Percentiles rank a stretch among this genome's conserved stretches.
Evolutionary conservation across 2,888 invertebrate genomes (phyloP).

Genomic region (Leptogaster cylindrica): DNA sequence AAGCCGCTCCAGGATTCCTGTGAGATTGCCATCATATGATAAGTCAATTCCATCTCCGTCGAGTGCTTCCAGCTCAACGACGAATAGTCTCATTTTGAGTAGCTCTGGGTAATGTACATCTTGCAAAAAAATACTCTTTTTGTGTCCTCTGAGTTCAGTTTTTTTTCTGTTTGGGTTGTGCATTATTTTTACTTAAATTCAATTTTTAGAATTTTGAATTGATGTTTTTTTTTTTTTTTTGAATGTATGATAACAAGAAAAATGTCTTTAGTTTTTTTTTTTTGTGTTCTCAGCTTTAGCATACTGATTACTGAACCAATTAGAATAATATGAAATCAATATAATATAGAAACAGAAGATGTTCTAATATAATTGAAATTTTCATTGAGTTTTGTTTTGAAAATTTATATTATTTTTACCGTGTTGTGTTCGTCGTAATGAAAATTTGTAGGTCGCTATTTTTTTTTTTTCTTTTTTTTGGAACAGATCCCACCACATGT

Average conservation of each 20-base stretch:
- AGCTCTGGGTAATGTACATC: conserved; percentile 58
- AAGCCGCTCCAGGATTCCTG: conserved; percentile 60
- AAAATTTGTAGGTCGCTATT: no score
- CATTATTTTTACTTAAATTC: conserved; percentile 35
- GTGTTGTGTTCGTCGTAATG: no score
- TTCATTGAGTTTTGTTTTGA: no score
- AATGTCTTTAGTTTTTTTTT: neutral
- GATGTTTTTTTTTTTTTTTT: neutral
- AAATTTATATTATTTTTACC: no score
- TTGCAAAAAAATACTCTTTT: conserved; percentile 17
- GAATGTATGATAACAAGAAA: no score
- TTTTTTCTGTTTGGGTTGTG: conserved; percentile 26
- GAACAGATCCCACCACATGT: no score
- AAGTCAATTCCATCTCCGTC: conserved; percentile 59
- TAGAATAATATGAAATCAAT: no score
- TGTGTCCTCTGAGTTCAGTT: neutral
- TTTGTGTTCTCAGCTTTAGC: no score
- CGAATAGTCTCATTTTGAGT: conserved; percentile 56
- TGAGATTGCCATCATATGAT: conserved; percentile 59
- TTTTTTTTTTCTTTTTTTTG: no score
- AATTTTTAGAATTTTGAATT: conserved; percentile 36
- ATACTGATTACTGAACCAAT: no score
- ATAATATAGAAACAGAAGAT: no score
- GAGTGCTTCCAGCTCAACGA: conserved; percentile 55
- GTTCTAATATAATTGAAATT: no score